Percentiles rank a stretch among this genome's conserved stretches.
phyloP scores from a whole-genome alignment of 1,140 invertebrate genomes.

The Apis dorsata region DNA sequence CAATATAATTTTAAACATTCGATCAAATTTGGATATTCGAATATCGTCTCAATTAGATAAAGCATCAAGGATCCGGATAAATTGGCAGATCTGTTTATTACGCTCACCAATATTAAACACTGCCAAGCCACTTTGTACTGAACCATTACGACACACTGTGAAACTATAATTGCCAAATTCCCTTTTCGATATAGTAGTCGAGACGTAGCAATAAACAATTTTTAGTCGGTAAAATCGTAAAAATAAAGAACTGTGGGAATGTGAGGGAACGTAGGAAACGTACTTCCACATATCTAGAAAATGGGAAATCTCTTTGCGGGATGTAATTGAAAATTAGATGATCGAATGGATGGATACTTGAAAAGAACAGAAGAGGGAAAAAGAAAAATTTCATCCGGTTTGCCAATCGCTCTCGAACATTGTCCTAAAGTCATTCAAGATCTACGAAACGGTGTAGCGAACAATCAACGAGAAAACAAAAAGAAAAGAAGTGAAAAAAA shows the following conservation, averaged over 20 bases:
- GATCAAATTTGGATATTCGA: conserved; percentile 18
- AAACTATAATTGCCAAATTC: conserved; percentile 21
- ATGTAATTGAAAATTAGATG: conserved; percentile 15
- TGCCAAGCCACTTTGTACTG: conserved; percentile 48
- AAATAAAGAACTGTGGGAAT: neutral
- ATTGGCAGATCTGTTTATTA: conserved; percentile 19
- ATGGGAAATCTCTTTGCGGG: neutral
- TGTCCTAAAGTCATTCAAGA: neutral
- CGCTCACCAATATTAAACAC: conserved; percentile 55
- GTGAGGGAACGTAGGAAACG: neutral
- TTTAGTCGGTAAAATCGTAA: conserved; percentile 18
- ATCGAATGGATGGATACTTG: neutral
- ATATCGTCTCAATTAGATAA: neutral
- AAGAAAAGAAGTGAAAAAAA: neutral
- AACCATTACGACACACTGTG: neutral
- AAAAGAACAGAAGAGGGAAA: neutral
- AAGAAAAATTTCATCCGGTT: conserved; percentile 17
- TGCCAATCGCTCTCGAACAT: conserved; percentile 26
- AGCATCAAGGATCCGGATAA: neutral
- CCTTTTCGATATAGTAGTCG: conserved; percentile 37
- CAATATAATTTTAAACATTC: no score
- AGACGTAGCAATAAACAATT: conserved; percentile 22
- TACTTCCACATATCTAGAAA: conserved; percentile 36
- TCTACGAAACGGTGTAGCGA: no score
- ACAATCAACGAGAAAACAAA: neutral